phyloP scores from a whole-genome alignment of 2,888 invertebrate species.

The Geotrupes spiniger region DNA sequence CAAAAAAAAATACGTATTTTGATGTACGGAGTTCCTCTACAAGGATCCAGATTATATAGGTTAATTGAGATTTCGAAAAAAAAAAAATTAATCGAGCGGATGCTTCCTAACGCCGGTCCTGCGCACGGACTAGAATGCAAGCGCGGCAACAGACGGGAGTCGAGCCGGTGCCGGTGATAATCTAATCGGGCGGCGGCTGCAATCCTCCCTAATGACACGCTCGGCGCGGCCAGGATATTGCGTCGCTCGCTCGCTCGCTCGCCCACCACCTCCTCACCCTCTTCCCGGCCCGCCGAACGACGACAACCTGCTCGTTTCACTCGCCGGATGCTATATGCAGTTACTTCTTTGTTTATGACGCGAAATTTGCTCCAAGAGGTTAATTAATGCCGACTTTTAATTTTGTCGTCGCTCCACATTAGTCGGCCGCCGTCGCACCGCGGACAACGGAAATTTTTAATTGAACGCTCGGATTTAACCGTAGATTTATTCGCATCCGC shows the following conservation, averaged over 20 bases:
- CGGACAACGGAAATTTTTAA: too few species aligned
- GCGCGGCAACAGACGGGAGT: constrained; percentile 37
- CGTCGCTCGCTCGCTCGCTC: constrained; percentile 29
- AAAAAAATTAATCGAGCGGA: too few species aligned
- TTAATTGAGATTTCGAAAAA: too few species aligned
- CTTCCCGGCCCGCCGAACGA: constrained; percentile 23
- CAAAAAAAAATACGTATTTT: too few species aligned
- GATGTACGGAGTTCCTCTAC: too few species aligned
- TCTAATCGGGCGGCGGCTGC: constrained; percentile 51
- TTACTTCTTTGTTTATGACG: constrained; percentile 17
- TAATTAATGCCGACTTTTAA: constrained; percentile 4
- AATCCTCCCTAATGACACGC: constrained; percentile 48
- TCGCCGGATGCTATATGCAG: constrained; percentile 17
- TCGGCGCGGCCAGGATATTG: constrained; percentile 41
- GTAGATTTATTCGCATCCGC: too few species aligned
- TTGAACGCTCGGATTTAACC: too few species aligned
- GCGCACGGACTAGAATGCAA: constrained; percentile 4
- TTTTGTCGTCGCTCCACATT: constrained; percentile 5
- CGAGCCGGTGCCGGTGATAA: constrained; percentile 44
- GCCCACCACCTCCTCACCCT: constrained; percentile 26
- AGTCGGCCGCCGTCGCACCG: not conserved
- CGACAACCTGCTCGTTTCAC: constrained; percentile 17
- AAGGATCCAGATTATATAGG: too few species aligned
- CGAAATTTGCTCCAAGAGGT: constrained; percentile 7
- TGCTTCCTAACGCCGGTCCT: too few species aligned